Conservation (phyloP, 2,888 invertebrate genomes). For the Belgica antarctica region DNA sequence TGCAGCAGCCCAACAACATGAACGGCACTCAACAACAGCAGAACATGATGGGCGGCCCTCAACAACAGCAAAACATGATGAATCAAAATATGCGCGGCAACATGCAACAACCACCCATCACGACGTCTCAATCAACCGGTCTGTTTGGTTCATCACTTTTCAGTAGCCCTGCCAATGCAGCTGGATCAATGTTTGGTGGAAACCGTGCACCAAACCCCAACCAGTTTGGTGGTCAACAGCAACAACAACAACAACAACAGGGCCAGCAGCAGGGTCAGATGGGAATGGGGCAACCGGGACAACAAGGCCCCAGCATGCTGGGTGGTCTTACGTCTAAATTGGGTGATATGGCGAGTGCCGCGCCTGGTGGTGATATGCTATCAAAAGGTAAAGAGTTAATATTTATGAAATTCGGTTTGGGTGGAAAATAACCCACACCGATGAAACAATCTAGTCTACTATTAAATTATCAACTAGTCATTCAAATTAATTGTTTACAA, state of each 20-base stretch:
- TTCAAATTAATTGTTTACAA: constrained; percentile 38
- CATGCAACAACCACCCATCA: constrained; percentile 50
- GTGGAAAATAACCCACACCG: constrained; percentile 66
- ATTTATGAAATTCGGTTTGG: constrained; percentile 90
- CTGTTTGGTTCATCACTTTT: constrained; percentile 55
- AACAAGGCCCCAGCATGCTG: constrained; percentile 71
- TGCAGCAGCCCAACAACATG: constrained; percentile 49
- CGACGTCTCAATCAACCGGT: constrained; percentile 53
- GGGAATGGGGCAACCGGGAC: constrained; percentile 48
- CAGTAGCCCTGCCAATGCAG: constrained; percentile 56
- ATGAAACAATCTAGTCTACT: constrained; percentile 42
- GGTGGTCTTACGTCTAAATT: too few species aligned
- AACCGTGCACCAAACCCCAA: constrained; percentile 51
- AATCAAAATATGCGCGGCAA: constrained; percentile 47
- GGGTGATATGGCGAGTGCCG: constrained; percentile 71
- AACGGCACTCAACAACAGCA: constrained; percentile 43
- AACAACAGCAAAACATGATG: constrained; percentile 51
- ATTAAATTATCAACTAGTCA: constrained; percentile 43
- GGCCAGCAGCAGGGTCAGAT: constrained; percentile 48
- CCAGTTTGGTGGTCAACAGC: constrained; percentile 55
- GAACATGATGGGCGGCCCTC: constrained; percentile 48
- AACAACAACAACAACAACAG: constrained; percentile 46
- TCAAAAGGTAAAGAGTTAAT: constrained; percentile 92
- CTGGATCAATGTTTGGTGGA: constrained; percentile 55
- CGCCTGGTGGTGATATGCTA: constrained; percentile 84